Evolutionary conservation across 2,113 vertebrate genomes (phyloP).

Genomic region (Osmerus mordax): DNA sequence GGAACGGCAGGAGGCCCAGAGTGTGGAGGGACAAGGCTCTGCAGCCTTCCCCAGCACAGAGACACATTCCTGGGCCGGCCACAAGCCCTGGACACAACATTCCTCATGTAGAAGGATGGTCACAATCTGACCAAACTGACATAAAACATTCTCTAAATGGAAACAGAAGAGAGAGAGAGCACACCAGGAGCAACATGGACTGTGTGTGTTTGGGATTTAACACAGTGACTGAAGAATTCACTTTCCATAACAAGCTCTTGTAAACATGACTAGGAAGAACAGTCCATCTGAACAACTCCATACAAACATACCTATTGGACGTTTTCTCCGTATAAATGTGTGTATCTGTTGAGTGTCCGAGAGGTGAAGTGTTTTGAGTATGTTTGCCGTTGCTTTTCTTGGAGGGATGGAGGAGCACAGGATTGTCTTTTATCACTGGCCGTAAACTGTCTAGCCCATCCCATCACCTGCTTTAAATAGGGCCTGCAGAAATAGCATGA

Average conservation of each 20-base stretch:
- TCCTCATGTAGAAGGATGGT: constrained; percentile 38
- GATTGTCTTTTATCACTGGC: constrained; percentile 43
- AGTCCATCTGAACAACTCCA: too few species aligned
- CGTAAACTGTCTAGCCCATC: constrained; percentile 41
- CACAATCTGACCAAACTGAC: constrained; percentile 40
- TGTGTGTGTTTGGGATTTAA: too few species aligned
- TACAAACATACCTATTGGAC: too few species aligned
- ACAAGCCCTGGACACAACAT: constrained; percentile 51
- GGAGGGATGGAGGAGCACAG: constrained; percentile 44
- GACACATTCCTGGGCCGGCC: constrained; percentile 53
- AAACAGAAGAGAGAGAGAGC: not conserved
- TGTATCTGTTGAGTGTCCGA: too few species aligned
- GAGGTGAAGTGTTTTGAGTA: too few species aligned
- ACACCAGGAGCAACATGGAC: too few species aligned
- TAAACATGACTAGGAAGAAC: too few species aligned
- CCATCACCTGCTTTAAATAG: constrained; percentile 54
- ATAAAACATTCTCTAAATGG: constrained; percentile 46
- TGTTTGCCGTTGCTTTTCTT: constrained; percentile 23
- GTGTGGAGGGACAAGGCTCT: not conserved
- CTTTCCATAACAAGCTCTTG: too few species aligned
- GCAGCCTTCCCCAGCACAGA: constrained; percentile 21
- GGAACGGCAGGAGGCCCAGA: too few species aligned
- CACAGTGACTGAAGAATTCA: too few species aligned
- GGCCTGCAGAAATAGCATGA: constrained; percentile 54
- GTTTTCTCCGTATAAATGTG: too few species aligned